A percentile compares a stretch with the other conserved stretches of the same genome.
phyloP scores from a whole-genome alignment of 2,888 invertebrate genomes.

The Monoplex corrugatus region DNA sequence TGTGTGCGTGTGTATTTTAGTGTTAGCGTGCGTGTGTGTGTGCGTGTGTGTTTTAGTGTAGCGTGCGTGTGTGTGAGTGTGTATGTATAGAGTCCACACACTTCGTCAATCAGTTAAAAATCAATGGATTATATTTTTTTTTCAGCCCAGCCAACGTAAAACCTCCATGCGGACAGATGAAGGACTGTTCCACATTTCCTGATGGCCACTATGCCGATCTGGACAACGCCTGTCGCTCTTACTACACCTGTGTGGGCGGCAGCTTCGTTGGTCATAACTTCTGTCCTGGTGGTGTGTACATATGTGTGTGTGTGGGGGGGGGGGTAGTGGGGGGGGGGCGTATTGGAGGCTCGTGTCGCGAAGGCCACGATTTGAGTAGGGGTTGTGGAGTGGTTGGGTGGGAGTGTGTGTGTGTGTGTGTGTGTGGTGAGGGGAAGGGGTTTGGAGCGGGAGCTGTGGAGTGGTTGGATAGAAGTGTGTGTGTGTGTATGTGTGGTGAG shows the following conservation, averaged over 20 bases:
- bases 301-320: neutral
- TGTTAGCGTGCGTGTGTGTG: conserved; percentile 23
- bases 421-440: too few relatives aligned
- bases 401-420: conserved; percentile 1
- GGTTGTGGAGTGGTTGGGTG: neutral
- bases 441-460: too few relatives aligned
- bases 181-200: conserved; percentile 64
- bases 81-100: too few relatives aligned
- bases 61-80: conserved; percentile 7
- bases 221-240: conserved; percentile 67
- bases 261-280: conserved; percentile 71
- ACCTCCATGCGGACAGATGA: conserved; percentile 67
- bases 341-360: too few relatives aligned
- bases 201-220: conserved; percentile 70
- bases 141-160: conserved; percentile 63
- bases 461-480: too few relatives aligned
- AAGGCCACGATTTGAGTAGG: too few relatives aligned
- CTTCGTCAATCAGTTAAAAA: too few relatives aligned
- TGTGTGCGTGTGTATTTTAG: conserved; percentile 17
- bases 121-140: neutral
- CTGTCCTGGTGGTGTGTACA: conserved; percentile 66
- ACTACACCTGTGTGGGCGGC: conserved; percentile 70
- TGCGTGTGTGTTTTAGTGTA: conserved; percentile 28
- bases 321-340: too few relatives aligned
- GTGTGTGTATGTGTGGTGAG: neutral